Evolutionary conservation across 2,797 vertebrate genomes (phyloP).

Genomic region (Syngnathus rostellatus): DNA sequence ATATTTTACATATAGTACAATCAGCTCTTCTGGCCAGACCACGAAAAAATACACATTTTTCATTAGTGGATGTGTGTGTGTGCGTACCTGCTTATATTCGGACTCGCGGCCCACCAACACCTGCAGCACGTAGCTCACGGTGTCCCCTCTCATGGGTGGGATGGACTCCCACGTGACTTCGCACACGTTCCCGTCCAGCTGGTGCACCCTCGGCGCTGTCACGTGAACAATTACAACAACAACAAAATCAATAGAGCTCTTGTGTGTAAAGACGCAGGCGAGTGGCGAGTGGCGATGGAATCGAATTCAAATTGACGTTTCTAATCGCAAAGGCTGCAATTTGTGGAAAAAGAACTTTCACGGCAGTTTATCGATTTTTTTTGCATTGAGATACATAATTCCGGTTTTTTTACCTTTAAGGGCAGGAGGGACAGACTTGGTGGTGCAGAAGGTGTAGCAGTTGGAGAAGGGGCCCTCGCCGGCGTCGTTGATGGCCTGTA

Average conservation of each 20-base stretch:
- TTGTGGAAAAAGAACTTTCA: no score
- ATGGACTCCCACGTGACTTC: conserved; percentile 91
- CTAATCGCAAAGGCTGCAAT: no score
- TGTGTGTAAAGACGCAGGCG: not conserved
- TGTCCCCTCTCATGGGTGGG: conserved; percentile 91
- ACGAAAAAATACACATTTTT: no score
- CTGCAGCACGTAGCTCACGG: conserved; percentile 87
- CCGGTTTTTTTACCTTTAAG: conserved; percentile 79
- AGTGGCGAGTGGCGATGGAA: not conserved
- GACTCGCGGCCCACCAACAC: conserved; percentile 90
- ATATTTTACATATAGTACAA: not conserved
- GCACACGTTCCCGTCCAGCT: conserved; percentile 89
- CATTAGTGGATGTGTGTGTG: not conserved
- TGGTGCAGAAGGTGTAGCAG: conserved; percentile 85
- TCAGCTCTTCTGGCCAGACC: no score
- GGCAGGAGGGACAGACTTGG: conserved; percentile 87
- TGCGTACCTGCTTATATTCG: conserved; percentile 89
- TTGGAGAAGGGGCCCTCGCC: conserved; percentile 92
- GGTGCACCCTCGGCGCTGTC: conserved; percentile 86
- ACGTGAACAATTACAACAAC: no score
- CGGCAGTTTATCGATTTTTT: no score
- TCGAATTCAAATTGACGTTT: no score
- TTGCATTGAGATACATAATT: no score
- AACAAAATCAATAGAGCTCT: not conserved
- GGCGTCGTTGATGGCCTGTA: conserved; percentile 87